Evolutionary conservation across 2,797 vertebrate genomes (phyloP), one percentile per base, ranked within the genome.

Genomic region (Sylvia borin): DNA sequence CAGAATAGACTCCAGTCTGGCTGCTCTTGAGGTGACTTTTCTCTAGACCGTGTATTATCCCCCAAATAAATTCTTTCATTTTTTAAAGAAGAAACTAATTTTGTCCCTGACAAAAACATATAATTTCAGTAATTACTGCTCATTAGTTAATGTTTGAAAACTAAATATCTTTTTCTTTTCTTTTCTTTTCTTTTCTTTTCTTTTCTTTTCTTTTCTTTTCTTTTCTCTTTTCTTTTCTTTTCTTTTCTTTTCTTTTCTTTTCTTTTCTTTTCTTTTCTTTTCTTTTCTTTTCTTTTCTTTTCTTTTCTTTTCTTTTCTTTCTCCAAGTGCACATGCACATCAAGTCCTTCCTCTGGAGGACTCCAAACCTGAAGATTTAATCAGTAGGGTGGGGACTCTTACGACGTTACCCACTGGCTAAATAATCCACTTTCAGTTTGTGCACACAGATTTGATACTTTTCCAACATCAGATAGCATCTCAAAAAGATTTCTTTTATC

Each of bases 401-500:
- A 20, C 13, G 4, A 48, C 0, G 1, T 64, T 94, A 88, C 80
- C 94, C 76, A 92, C 87, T 81, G 79, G 89, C 82, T 85, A 94
- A 87, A 75, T 70, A 64, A 96, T 61, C 47, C 60, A 43, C 82
- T 88, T 94, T 79, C 53, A 85, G 86, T 70, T 75, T 66, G 64
- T 5, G 6, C 64, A 74, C 81, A 64, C 27, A 89, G 58, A 73
- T 80, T 73, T 88, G 94, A 82, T 50, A 58, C 43, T 64, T 90
- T 92, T 96, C 85, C 94, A 92, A 42, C 58, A 74, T 43, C 77
- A 92, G 90, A 92, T 95, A 95, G 20, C 25, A 65, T 71, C 86
- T 70, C 38, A 58, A 16, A 95, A 71, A 90, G 77, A n/a, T 88
- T 90, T 88, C 89, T 96, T 94, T 93, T 92, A 95, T 96, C 92